phyloP scores from a whole-genome alignment of 2,797 vertebrate species.

The Rallus crepitans region DNA sequence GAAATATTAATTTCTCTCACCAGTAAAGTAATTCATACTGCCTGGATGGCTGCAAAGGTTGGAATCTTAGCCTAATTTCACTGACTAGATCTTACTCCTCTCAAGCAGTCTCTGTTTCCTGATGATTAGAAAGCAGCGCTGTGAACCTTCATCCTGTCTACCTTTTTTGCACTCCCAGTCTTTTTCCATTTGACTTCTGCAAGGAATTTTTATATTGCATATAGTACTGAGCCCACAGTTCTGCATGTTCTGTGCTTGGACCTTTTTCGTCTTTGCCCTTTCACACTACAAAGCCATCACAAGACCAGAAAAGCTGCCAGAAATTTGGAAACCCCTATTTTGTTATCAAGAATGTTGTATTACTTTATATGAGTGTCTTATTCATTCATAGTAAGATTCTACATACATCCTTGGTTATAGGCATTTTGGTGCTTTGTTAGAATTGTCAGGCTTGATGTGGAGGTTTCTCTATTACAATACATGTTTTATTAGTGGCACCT shows the following conservation, averaged over 20 bases:
- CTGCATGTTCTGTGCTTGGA: not conserved
- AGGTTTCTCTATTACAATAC: not conserved
- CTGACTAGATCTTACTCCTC: slow-evolving; percentile 2
- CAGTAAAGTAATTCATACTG: not conserved
- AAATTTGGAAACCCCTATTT: not conserved
- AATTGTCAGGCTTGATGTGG: not conserved
- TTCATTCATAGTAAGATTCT: not conserved
- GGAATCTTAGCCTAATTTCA: slow-evolving; percentile 1
- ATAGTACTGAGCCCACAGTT: not conserved
- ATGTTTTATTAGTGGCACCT: not conserved
- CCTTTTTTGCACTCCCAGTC: not conserved
- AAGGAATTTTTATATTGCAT: not conserved
- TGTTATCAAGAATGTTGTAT: not conserved
- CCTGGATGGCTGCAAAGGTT: not conserved
- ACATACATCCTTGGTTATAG: not conserved
- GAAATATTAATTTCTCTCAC: not conserved
- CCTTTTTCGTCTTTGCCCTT: not conserved
- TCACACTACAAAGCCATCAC: not conserved
- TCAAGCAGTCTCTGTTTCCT: not conserved
- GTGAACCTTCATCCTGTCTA: not conserved
- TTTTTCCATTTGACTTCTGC: not conserved
- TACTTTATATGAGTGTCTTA: not conserved
- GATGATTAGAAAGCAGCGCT: not conserved
- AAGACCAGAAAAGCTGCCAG: not conserved
- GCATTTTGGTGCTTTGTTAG: not conserved